Evolutionary conservation across 2,797 vertebrate genomes (phyloP), one percentile per base, ranked within the genome.

Genomic region (Cirrhinus molitorella): DNA sequence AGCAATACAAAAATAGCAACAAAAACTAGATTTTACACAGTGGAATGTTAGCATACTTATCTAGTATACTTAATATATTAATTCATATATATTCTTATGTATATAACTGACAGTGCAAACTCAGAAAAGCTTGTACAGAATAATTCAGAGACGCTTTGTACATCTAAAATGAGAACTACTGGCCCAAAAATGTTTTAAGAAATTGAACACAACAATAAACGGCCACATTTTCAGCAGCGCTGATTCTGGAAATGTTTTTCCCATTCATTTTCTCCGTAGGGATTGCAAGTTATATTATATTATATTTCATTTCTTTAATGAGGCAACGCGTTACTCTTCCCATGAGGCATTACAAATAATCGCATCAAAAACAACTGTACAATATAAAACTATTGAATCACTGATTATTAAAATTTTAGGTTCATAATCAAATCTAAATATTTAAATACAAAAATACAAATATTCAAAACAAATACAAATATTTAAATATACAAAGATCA

Each of bases 11-110:
- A 74, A 73, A 74, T 7, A 37, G 12, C 28, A 55, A 55, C 19
- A 55, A 57, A 55, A 34, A 11, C 16, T 21, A 16, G 14, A 3
- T 66, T 59, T 76, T 23, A 17, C 43, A 71, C 23, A 51, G 16
- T 31, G n/a, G 74, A 45, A 45, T 57, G 4, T 71, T 59, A 59
- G 53, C 19, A 70, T 71, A 45, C 55, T 7, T 23, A 45, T 25
- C 37, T 45, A 28, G 49, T 61, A 49, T 57, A 40, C 72, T 57
- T 57, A 40, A 49, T n/a, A 65, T 68, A 70, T 70, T 59, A 70
- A 70, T 70, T 45, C 0, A 14, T 14, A 10, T 21, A 10, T 57
- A 40, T 31, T 55, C 31, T 19, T 55, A 19, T 16, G 47, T 51
- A 51, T 49, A 49, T 49, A 31, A 65, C 8, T 40, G 45, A 55